A percentile compares a stretch with the other conserved stretches of the same genome.
These are phyloP conservation scores for Xestia sexstrigata DNA, from an alignment of 2,888 invertebrate genomes.

Conservation along the genomic window DNA sequence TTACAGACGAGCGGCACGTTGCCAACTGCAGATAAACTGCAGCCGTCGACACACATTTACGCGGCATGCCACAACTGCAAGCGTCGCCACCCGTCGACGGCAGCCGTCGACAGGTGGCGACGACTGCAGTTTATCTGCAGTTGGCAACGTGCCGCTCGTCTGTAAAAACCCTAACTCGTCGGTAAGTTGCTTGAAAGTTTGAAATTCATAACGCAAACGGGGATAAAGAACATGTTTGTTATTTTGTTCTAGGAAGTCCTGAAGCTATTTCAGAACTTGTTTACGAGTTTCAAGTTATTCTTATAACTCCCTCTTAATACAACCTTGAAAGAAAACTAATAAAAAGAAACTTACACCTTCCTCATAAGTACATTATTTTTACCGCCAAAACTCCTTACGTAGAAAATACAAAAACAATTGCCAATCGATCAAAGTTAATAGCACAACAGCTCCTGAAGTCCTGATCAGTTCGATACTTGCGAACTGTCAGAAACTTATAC, in stretches of 20 bases:
- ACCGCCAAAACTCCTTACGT: neutral
- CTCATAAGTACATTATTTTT: neutral
- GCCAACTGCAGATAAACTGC: too few species aligned
- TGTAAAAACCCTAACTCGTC: too few species aligned
- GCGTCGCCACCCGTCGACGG: too few species aligned
- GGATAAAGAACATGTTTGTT: neutral
- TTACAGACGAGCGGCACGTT: too few species aligned
- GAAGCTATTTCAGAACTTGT: neutral
- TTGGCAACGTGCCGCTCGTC: too few species aligned
- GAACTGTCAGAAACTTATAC: slow-evolving; percentile 50
- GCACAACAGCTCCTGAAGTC: slow-evolving; percentile 21
- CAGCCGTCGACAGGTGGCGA: too few species aligned
- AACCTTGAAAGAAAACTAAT: neutral
- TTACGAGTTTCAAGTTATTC: neutral
- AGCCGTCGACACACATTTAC: too few species aligned
- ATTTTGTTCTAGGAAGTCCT: neutral
- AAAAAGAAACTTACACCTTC: neutral
- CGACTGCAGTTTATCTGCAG: too few species aligned
- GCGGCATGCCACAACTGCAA: too few species aligned
- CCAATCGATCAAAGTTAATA: slow-evolving; percentile 48
- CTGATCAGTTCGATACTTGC: slow-evolving; percentile 39
- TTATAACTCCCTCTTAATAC: neutral
- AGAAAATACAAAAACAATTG: slow-evolving; percentile 1
- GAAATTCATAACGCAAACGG: neutral
- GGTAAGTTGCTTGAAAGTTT: neutral